Conservation (phyloP, 2,797 vertebrate genomes). For the Micromesistius poutassou region DNA sequence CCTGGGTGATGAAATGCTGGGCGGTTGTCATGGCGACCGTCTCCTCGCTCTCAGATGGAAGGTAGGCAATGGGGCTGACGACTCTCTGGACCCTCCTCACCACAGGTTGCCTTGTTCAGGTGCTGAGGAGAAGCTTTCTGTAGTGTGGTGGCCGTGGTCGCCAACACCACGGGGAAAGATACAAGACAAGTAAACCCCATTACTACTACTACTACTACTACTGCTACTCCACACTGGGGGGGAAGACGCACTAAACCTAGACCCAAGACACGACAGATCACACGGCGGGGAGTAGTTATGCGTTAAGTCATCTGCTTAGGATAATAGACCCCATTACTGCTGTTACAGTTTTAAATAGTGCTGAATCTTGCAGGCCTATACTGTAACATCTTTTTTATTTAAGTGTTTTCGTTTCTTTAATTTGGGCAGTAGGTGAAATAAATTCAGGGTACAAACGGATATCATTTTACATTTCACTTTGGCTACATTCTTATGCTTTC, state of each 20-base stretch:
- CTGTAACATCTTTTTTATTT: neutral
- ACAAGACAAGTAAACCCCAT: neutral
- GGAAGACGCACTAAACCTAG: neutral
- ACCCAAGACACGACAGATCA: neutral
- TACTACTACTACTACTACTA: neutral
- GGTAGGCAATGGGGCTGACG: neutral
- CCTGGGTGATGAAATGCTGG: conserved; percentile 38
- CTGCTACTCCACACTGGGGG: neutral
- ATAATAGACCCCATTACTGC: neutral
- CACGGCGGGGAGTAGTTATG: neutral
- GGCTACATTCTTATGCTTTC: neutral
- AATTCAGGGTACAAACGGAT: neutral
- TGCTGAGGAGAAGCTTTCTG: conserved; percentile 66
- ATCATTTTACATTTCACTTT: neutral
- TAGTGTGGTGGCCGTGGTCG: neutral
- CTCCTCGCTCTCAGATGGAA: neutral
- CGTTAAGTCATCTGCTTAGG: neutral
- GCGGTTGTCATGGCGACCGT: conserved; percentile 54
- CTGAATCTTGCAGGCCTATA: neutral
- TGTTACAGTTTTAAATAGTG: neutral
- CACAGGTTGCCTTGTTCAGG: conserved; percentile 68
- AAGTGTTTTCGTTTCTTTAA: neutral
- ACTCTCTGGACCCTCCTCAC: conserved; percentile 47
- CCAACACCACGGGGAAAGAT: neutral
- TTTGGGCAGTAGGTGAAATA: neutral